Conservation (phyloP, 2,888 invertebrate genomes). For the Drosophila robusta region DNA sequence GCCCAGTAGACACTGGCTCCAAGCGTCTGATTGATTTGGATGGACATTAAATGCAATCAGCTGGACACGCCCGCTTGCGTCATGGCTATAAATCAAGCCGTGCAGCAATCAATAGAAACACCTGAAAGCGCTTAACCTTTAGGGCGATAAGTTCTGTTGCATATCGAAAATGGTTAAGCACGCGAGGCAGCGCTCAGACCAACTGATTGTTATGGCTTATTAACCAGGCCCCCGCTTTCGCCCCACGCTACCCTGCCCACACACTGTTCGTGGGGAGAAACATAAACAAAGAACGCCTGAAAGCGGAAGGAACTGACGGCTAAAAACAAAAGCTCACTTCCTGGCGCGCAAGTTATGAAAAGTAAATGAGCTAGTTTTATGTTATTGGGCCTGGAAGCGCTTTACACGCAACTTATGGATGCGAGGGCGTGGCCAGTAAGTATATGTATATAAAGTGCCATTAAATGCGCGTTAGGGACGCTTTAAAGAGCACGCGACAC, state of each 20-base stretch:
- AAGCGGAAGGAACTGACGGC: slow-evolving; percentile 79
- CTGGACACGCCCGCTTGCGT: slow-evolving; percentile 46
- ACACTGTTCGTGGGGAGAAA: background rate
- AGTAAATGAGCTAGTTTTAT: slow-evolving; percentile 65
- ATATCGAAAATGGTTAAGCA: slow-evolving; percentile 48
- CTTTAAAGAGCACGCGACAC: slow-evolving; percentile 75
- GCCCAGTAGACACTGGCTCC: slow-evolving; percentile 17
- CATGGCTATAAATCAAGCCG: slow-evolving; percentile 47
- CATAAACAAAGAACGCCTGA: slow-evolving; percentile 61
- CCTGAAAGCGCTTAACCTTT: slow-evolving; percentile 58
- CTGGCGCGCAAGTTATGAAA: slow-evolving; percentile 69
- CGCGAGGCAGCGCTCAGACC: slow-evolving; percentile 41
- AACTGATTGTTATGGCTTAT: slow-evolving; percentile 63
- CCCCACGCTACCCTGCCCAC: background rate
- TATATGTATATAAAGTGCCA: slow-evolving; percentile 47
- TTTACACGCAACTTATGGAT: slow-evolving; percentile 72
- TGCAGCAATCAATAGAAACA: slow-evolving; percentile 59
- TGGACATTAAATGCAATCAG: slow-evolving; percentile 74
- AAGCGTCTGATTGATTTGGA: slow-evolving; percentile 66
- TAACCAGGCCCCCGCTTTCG: slow-evolving; percentile 32
- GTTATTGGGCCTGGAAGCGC: slow-evolving; percentile 43
- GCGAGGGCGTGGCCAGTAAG: slow-evolving; percentile 42
- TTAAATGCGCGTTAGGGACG: slow-evolving; percentile 55
- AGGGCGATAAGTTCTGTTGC: slow-evolving; percentile 46
- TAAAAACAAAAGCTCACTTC: slow-evolving; percentile 79